These are phyloP conservation scores for Heliconius sara DNA, from an alignment of 2,888 invertebrate genomes.

Conservation along the genomic window DNA sequence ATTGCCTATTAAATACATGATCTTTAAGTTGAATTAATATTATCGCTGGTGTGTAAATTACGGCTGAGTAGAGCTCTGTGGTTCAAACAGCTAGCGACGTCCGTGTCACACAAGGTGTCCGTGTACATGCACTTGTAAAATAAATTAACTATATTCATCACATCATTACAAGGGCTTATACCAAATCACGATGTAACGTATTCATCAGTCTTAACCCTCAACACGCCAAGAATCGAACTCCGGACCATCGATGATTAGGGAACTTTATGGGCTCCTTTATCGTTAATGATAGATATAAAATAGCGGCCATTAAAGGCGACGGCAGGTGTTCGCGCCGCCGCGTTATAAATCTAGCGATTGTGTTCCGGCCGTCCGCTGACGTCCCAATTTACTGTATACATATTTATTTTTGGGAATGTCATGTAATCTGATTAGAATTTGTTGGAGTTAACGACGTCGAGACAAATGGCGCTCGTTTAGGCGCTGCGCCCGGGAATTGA, in stretches of 20 bases:
- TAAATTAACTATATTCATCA: conserved; percentile 36
- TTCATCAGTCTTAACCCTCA: conserved; percentile 44
- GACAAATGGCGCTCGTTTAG: conserved; percentile 44
- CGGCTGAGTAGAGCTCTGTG: neutral
- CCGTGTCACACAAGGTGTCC: conserved; percentile 17
- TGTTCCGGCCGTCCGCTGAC: conserved; percentile 34
- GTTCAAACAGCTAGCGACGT: conserved; percentile 11
- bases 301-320: conserved; percentile 48
- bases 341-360: conserved; percentile 43
- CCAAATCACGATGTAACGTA: conserved; percentile 32
- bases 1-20: neutral
- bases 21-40: neutral
- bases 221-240: conserved; percentile 29
- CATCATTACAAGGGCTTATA: conserved; percentile 43
- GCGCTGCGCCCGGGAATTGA: conserved; percentile 26
- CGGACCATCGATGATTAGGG: conserved; percentile 38
- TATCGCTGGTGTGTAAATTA: neutral
- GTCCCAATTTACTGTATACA: conserved; percentile 46
- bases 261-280: conserved; percentile 48
- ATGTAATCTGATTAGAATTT: conserved; percentile 46
- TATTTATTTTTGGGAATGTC: conserved; percentile 46
- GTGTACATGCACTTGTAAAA: conserved; percentile 25
- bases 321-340: conserved; percentile 35
- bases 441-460: conserved; percentile 42
- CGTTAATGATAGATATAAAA: conserved; percentile 48